Evolutionary conservation across 2,113 vertebrate species (phyloP).

Genomic region (Isurus oxyrinchus): DNA sequence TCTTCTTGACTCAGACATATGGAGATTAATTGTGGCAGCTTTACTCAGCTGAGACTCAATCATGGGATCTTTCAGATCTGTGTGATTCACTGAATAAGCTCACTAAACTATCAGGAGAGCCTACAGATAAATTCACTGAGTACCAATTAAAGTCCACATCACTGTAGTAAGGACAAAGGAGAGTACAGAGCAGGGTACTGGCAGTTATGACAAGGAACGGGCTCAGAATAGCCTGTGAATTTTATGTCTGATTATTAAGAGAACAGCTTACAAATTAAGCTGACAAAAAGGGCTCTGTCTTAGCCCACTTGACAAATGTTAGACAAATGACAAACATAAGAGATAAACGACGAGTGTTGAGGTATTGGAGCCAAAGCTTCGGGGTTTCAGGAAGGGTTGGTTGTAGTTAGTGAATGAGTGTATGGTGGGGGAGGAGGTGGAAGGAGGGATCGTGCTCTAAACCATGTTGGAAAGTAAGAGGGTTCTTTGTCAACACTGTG

Average conservation of each 20-base stretch:
- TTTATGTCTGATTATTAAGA: not conserved
- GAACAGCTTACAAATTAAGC: not conserved
- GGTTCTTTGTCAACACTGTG: conserved; percentile 28
- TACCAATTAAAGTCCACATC: not conserved
- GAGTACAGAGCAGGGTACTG: not conserved
- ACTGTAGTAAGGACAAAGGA: not conserved
- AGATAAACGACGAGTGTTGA: conserved; percentile 22
- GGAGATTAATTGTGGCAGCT: not conserved
- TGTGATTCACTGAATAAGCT: not conserved
- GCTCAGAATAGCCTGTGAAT: not conserved
- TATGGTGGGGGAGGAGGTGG: not conserved
- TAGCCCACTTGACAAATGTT: conserved; percentile 29
- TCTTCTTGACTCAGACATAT: not conserved
- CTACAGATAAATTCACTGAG: not conserved
- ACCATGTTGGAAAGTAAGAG: conserved; percentile 30
- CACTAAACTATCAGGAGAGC: not conserved
- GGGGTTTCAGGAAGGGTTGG: not conserved
- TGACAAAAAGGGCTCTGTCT: not conserved
- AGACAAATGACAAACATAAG: conserved; percentile 6
- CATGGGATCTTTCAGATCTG: not conserved
- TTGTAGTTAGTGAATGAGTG: not conserved
- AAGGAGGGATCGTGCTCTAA: not conserved
- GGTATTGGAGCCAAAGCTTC: not conserved
- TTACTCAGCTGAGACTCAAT: not conserved
- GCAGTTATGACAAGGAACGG: not conserved